Evolutionary conservation across 2,113 vertebrate genomes (phyloP).

Genomic region (Scartelaos histophorus): DNA sequence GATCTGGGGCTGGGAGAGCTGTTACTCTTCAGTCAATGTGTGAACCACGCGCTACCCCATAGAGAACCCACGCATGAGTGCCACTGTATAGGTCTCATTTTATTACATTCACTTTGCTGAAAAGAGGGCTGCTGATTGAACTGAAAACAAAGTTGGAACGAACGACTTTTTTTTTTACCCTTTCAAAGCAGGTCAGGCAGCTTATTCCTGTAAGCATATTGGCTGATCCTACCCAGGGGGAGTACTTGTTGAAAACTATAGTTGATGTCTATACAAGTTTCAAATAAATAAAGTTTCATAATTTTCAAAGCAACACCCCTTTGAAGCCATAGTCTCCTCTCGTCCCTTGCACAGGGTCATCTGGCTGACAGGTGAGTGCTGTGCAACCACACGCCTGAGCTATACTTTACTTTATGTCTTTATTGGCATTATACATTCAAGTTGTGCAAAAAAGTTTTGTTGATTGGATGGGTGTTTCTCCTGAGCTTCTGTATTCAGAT

Average conservation of each 20-base stretch:
- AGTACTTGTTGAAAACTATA: background rate
- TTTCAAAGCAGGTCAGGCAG: background rate
- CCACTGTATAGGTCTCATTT: slow-evolving; percentile 68
- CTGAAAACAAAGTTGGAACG: slow-evolving; percentile 43
- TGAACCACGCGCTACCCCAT: slow-evolving; percentile 54
- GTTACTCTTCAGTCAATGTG: slow-evolving; percentile 60
- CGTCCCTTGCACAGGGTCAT: slow-evolving; percentile 2
- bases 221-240: background rate
- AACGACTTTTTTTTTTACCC: background rate
- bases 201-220: slow-evolving; percentile 3
- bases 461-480: no score
- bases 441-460: no score
- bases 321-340: background rate
- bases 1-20: slow-evolving; percentile 46
- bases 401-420: background rate
- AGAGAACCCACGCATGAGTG: slow-evolving; percentile 66
- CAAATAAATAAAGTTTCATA: no score
- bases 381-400: no score
- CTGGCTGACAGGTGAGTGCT: no score
- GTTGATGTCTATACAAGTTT: background rate
- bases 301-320: background rate
- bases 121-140: slow-evolving; percentile 47
- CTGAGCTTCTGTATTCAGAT: no score
- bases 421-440: slow-evolving; percentile 16
- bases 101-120: slow-evolving; percentile 62